Base-by-base conservation (phyloP, 2,888 invertebrate genomes). In the Galerucella pusilla region DNA sequence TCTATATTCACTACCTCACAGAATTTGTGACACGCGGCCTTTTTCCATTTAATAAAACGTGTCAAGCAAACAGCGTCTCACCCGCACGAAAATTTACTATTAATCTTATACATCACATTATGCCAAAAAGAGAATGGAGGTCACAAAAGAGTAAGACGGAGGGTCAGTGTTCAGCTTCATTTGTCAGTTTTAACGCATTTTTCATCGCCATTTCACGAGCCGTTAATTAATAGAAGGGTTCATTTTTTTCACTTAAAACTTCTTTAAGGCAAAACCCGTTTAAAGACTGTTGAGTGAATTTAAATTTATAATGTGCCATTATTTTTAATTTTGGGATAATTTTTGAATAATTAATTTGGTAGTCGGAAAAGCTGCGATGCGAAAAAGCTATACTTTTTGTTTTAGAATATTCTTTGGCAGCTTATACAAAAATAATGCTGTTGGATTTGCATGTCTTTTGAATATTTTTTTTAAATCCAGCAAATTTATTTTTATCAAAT, bases 81-180 rank as follows among this genome's bases (percentile, higher is more conserved):
- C 70, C 69, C 54, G 78, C 81, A 81, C 80, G 80, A 77, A 78
- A 80, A 74, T 76, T 76, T 52, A 76, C 79, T 80, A 80, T 80
- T 80, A 80, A 80, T 80, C 80, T 80, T 78, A 68, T 70, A 73
- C 74, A 75, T 77, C 77, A 77, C 77, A 76, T 79, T 78, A 78
- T 73, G 73, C 75, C 52, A 16, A 74, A 20, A 76, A 70, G 67
- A 68, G 70, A 74, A 76, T 66, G 60, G 65, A 59, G 25, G 73
- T 68, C 64, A 75, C 70, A 77, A 77, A 75, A 73, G 73, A 73
- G 71, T 49, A 74, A 72, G 75, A 76, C 70, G 75, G 72, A 72
- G 77, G 35, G 77, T 77, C 77, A 77, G 73, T 74, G 63, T 66
- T 72, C 60, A 64, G 72, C 68, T 75, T 72, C 75, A 74, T 78